Evolutionary conservation across 2,888 invertebrate species (phyloP), one percentile per base, ranked within the genome.

Genomic region (Muschampia plurimacula): DNA sequence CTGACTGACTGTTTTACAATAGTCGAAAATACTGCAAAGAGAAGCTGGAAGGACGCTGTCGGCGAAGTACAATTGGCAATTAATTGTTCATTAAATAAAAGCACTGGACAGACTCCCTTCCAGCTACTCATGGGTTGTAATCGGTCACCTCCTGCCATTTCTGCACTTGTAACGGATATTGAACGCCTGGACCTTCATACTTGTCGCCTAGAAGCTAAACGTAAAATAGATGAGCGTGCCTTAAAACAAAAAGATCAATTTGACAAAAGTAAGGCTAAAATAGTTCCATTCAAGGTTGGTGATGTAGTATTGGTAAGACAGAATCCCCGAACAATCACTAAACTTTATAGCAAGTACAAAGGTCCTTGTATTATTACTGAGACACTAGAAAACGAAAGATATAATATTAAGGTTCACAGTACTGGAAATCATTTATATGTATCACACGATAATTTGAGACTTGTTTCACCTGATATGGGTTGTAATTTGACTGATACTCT

Each of bases 61-160:
- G 77, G 78, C 0, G 77, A 79, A 52, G 67, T 79, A 1, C 79
- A 79, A 39, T 55, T 80, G 10, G 76, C 79, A 1, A 73, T 80
- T 6, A 80, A 67, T 44, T 57, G 57, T 57, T 78, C 70, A 49
- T 73, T 60, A 22, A 15, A 49, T 5, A 71, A 66, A 66, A 5
- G 65, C 22, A 65, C 65, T 10, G 65, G 71, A n/a, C 41, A 41
- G 12, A 67, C 55, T 22, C 67, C 66, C 6, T 15, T 66, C 6
- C 66, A 66, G n/a, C 13, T 66, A 12, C 22, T 67, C 15, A 55
- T 67, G 39, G 67, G 67, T 39, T 66, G 52, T 36, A 66, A 66
- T 10, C 52, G 52, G 52, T 36, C 7, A 9, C 66, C 66, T 5
- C 66, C 66, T 15, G 32, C 32, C 15, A 39, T 67, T 5, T 52